Percentiles rank a stretch among this genome's conserved stretches.
Evolutionary conservation across 2,797 vertebrate genomes (phyloP).

Genomic region (Nasua narica): DNA sequence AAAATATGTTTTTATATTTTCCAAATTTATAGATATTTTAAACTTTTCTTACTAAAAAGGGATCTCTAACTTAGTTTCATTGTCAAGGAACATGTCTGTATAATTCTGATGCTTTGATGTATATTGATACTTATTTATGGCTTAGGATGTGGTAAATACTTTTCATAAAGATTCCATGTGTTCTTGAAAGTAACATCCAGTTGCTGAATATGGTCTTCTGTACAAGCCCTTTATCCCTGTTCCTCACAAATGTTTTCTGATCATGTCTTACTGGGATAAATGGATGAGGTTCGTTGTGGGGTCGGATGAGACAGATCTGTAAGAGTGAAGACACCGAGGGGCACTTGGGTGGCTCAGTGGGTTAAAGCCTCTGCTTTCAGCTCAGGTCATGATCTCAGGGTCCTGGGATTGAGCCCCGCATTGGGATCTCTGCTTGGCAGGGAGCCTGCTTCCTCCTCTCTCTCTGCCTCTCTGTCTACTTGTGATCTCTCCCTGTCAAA

Average conservation of each 20-base stretch:
- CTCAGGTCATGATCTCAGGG: too few relatives aligned
- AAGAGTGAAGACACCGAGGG: not conserved
- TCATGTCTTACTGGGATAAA: not conserved
- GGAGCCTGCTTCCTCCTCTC: too few relatives aligned
- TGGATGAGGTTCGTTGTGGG: not conserved
- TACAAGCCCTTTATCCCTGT: not conserved
- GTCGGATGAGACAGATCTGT: not conserved
- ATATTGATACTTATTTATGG: not conserved
- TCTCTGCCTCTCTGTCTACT: too few relatives aligned
- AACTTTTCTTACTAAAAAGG: not conserved
- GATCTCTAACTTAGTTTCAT: not conserved
- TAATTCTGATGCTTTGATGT: not conserved
- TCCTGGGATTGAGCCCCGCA: too few relatives aligned
- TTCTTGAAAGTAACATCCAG: not conserved
- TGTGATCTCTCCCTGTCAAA: too few relatives aligned
- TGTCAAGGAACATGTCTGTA: not conserved
- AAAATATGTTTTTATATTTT: not conserved
- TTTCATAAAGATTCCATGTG: not conserved
- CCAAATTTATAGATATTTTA: not conserved
- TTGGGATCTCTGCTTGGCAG: too few relatives aligned
- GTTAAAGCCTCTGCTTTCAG: too few relatives aligned
- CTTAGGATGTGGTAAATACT: not conserved
- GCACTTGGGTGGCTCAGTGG: too few relatives aligned
- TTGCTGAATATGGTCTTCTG: not conserved
- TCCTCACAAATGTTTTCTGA: not conserved